These are phyloP conservation scores for Phylloscopus trochiloides DNA, from an alignment of 2,113 vertebrate genomes.

Conservation along the genomic window DNA sequence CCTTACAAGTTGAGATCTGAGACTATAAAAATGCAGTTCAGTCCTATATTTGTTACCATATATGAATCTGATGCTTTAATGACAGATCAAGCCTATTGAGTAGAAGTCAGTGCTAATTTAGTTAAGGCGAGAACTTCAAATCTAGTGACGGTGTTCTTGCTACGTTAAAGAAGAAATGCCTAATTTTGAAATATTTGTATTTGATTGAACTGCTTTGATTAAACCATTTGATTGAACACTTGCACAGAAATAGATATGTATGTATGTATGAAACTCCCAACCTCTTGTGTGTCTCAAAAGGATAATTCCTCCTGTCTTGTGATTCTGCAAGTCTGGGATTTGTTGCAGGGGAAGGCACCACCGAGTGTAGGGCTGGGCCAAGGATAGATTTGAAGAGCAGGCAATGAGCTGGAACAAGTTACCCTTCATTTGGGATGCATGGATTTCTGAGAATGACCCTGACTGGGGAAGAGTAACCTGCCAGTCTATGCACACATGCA, in stretches of 20 bases:
- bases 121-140: not conserved
- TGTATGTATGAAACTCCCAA: not conserved
- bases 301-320: not conserved
- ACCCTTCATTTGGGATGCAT: not conserved
- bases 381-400: not conserved
- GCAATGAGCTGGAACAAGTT: not conserved
- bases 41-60: not conserved
- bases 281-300: not conserved
- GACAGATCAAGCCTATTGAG: not conserved
- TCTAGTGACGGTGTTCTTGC: not conserved
- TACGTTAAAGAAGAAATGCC: not conserved
- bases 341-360: not conserved
- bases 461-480: not conserved
- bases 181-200: not conserved
- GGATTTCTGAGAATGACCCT: not conserved
- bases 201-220: not conserved
- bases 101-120: not conserved
- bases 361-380: not conserved
- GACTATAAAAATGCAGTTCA: not conserved
- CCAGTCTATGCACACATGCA: not conserved
- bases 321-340: not conserved
- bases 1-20: not conserved
- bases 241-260: not conserved
- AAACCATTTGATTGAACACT: not conserved
- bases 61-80: not conserved